A percentile compares a stretch with the other conserved stretches of the same genome.
Evolutionary conservation across 2,888 invertebrate genomes (phyloP).

Genomic region (Allacma fusca): DNA sequence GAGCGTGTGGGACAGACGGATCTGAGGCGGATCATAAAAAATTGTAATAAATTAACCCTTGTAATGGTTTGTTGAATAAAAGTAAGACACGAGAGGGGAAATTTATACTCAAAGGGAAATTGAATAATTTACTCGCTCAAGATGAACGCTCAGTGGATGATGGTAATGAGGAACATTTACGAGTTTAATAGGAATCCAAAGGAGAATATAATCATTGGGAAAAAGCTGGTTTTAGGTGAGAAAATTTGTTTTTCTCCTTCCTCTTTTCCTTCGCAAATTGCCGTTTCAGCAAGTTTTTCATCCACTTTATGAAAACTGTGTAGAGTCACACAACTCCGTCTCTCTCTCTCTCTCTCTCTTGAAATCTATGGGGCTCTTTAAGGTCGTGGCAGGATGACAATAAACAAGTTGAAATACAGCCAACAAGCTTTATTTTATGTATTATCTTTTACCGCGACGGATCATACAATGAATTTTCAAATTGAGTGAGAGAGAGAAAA

Average conservation of each 20-base stretch:
- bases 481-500: not conserved
- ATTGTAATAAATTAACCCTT: not conserved
- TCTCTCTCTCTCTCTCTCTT: too few species aligned
- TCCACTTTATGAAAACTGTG: too few species aligned
- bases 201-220: conserved; percentile 5
- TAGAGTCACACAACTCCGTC: too few species aligned
- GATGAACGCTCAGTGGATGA: not conserved
- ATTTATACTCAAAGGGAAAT: not conserved
- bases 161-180: conserved; percentile 5
- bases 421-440: conserved; percentile 16
- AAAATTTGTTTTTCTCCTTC: conserved; percentile 34
- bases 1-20: not conserved
- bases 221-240: conserved; percentile 33
- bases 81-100: not conserved
- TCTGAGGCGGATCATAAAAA: not conserved
- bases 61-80: conserved; percentile 3
- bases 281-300: too few species aligned
- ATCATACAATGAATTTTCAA: not conserved
- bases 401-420: conserved; percentile 8
- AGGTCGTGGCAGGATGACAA: conserved; percentile 11
- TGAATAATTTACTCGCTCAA: not conserved
- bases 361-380: conserved; percentile 4
- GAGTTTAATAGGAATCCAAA: conserved; percentile 12
- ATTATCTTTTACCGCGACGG: not conserved
- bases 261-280: not conserved